Evolutionary conservation across 2,113 vertebrate genomes (phyloP).

Genomic region (Desmodus rotundus): DNA sequence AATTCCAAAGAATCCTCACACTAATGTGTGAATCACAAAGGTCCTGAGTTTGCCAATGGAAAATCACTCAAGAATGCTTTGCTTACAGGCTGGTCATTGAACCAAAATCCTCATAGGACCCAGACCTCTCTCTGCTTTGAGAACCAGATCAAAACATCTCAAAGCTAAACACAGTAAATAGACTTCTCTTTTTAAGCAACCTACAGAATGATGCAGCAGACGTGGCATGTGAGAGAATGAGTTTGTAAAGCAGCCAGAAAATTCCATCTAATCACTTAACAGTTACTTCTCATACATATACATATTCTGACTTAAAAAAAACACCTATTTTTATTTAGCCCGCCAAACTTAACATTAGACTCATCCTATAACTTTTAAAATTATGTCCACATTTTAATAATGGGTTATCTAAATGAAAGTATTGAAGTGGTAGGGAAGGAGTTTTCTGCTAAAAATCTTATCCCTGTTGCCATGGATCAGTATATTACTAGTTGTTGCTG

Average conservation of each 20-base stretch:
- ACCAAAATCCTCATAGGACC: not conserved
- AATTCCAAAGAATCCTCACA: constrained; percentile 26
- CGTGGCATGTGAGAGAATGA: not conserved
- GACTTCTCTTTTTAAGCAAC: not conserved
- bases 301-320: not conserved
- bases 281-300: not conserved
- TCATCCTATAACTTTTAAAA: not conserved
- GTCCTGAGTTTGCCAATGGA: not conserved
- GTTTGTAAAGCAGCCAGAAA: not conserved
- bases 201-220: not conserved
- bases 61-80: not conserved
- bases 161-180: not conserved
- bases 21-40: not conserved
- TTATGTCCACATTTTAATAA: not conserved
- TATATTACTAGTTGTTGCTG: not conserved
- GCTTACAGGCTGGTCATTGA: not conserved
- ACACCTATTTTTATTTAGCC: not conserved
- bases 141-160: not conserved
- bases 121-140: not conserved
- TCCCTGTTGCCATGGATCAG: not conserved
- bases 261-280: not conserved
- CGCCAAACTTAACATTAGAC: not conserved
- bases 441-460: not conserved
- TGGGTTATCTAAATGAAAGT: not conserved
- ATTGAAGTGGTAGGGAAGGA: not conserved